Base-by-base conservation (phyloP, 2,888 invertebrate genomes). In the Steinernema carpocapsae region DNA sequence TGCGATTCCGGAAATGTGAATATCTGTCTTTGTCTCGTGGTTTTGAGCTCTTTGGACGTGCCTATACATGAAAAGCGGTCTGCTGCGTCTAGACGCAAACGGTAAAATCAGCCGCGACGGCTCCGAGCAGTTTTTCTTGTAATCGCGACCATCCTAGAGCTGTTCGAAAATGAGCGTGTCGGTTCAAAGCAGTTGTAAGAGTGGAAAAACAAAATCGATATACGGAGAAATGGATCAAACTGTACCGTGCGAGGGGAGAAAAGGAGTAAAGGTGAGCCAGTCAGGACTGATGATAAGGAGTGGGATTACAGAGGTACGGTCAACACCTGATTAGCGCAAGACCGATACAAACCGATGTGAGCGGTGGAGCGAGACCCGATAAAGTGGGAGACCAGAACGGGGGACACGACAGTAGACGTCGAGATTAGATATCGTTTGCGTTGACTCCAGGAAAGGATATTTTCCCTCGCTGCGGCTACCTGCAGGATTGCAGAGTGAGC, bases 341-440 rank as follows among this genome's bases (percentile, higher is more conserved):
- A 37, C 52, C 22, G 19, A 22, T 52, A 52, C 64, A 64, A 64
- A 37, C 37, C 32, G 64, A 56, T 19, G 26, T 22, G 56, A 64
- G 26, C 17, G 19, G 37, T 48, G 48, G 64, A 29, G 17, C 64
- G 64, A 64, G 64, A 64, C 64, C 29, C 64, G 26, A 56, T 6
- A 24, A 26, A 56, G 56, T 19, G 56, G 26, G 26, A 64, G 32
- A 64, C 32, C 32, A 4, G 64, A 64, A 37, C 17, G 64, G 64
- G 4, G 37, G 64, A 22, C 52, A 24, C 3, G 64, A 64, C 32
- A 32, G 64, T 64, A 22, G 52, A n/a, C 52, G 48, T 48, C 48
- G 17, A n/a, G 64, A 64, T 64, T 64, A 64, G 64, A 64, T 64
- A 64, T 64, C 64, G 64, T 19, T 32, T 22, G 29, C 37, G 37